Conservation (phyloP, 1,140 invertebrate genomes). For the Heterodera schachtii region DNA sequence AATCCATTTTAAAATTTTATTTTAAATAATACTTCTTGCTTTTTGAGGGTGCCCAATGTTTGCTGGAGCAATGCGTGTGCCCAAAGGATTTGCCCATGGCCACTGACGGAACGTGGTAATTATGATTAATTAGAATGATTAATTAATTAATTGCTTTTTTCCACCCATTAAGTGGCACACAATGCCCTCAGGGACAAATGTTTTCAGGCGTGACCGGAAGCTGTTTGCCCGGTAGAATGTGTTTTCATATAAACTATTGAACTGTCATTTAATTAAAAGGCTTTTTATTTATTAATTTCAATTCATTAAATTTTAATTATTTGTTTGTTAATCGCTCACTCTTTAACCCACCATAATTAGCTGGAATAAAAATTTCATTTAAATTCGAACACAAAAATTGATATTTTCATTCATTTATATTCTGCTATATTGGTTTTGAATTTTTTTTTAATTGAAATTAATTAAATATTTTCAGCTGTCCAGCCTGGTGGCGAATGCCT, state of each 20-base stretch:
- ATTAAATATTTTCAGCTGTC: constrained; percentile 31
- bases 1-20: background rate
- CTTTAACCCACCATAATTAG: too few relatives aligned
- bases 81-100: constrained; percentile 55
- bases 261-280: too few relatives aligned
- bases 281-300: too few relatives aligned
- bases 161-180: constrained; percentile 37
- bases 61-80: constrained; percentile 56
- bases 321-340: too few relatives aligned
- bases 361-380: too few relatives aligned
- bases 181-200: constrained; percentile 49
- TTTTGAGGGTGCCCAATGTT: constrained; percentile 51
- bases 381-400: too few relatives aligned
- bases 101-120: constrained; percentile 63
- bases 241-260: too few relatives aligned
- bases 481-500: constrained; percentile 51
- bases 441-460: background rate
- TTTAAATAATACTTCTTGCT: background rate
- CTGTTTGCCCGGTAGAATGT: constrained; percentile 57
- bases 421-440: background rate
- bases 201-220: constrained; percentile 60
- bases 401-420: too few relatives aligned
- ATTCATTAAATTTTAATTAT: too few relatives aligned
- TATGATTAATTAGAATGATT: too few relatives aligned
- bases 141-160: background rate